Conservation (phyloP, 1,140 invertebrate genomes). For the Platyura marginata region DNA sequence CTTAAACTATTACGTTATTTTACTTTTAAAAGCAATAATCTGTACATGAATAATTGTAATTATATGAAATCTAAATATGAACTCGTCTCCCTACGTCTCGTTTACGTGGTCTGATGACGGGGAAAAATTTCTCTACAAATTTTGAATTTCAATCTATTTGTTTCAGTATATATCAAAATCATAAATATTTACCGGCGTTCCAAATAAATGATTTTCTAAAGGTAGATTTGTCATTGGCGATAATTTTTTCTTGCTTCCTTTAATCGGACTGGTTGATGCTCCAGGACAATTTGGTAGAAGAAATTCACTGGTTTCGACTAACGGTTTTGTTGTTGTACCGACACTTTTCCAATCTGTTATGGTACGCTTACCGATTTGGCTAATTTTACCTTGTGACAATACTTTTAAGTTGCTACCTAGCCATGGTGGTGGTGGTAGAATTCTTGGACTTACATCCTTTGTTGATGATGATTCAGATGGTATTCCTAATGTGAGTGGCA, state of each 20-base stretch:
- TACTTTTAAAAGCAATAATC: too few relatives aligned
- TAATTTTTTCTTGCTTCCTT: constrained; percentile 1
- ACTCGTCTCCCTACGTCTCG: too few relatives aligned
- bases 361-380: not conserved
- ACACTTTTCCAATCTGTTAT: constrained; percentile 4
- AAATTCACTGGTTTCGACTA: not conserved
- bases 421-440: constrained; percentile 2
- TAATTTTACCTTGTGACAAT: not conserved
- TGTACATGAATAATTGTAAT: too few relatives aligned
- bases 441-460: constrained; percentile 2
- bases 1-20: too few relatives aligned
- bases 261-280: not conserved
- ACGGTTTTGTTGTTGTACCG: not conserved
- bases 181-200: not conserved
- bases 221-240: not conserved
- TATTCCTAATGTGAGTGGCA: not conserved
- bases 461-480: not conserved
- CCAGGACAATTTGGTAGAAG: constrained; percentile 2
- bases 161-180: not conserved
- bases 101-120: constrained; percentile 4
- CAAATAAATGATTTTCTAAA: not conserved
- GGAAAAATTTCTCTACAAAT: constrained; percentile 3
- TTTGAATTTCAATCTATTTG: not conserved
- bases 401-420: not conserved
- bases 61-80: too few relatives aligned